These are phyloP conservation scores for Sylvilagus floridanus DNA, from an alignment of 2,797 vertebrate species.

Conservation along the genomic window DNA sequence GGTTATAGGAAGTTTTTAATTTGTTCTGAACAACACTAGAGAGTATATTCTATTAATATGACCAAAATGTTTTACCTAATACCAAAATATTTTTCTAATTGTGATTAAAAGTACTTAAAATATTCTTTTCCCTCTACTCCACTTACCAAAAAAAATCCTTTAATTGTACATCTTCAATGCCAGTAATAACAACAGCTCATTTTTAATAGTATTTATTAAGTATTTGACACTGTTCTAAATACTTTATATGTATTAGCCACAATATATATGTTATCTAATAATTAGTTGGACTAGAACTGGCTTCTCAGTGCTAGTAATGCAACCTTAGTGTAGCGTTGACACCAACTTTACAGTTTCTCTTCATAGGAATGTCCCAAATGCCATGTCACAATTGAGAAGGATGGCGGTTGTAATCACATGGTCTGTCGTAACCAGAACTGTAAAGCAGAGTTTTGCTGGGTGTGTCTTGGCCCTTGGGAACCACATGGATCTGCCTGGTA, in stretches of 20 bases:
- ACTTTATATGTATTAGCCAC: conserved; percentile 55
- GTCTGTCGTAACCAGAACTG: conserved; percentile 99
- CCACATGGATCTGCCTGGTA: conserved; percentile 99
- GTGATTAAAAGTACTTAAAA: conserved; percentile 51
- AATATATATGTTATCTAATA: conserved; percentile 54
- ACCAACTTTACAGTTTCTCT: conserved; percentile 82
- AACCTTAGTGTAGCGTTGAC: conserved; percentile 77
- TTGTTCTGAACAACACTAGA: conserved; percentile 7
- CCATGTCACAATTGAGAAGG: conserved; percentile 99
- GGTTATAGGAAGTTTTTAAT: not conserved
- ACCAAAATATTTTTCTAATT: not conserved
- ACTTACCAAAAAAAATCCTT: conserved; percentile 21
- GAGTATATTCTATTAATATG: not conserved
- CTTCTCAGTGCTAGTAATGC: conserved; percentile 68
- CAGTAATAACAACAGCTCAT: conserved; percentile 20
- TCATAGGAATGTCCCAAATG: conserved; percentile 99
- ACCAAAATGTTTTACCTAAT: conserved; percentile 25
- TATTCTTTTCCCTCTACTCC: not conserved
- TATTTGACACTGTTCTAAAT: conserved; percentile 59
- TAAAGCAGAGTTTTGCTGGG: conserved; percentile 99
- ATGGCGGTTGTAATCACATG: conserved; percentile 99
- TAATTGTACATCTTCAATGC: conserved; percentile 27
- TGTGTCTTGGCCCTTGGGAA: conserved; percentile 99
- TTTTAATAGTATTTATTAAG: conserved; percentile 51
- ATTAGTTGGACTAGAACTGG: conserved; percentile 48